A percentile compares a stretch with the other conserved stretches of the same genome.
phyloP scores from a whole-genome alignment of 2,797 vertebrate species.

The Bradypodion pumilum region DNA sequence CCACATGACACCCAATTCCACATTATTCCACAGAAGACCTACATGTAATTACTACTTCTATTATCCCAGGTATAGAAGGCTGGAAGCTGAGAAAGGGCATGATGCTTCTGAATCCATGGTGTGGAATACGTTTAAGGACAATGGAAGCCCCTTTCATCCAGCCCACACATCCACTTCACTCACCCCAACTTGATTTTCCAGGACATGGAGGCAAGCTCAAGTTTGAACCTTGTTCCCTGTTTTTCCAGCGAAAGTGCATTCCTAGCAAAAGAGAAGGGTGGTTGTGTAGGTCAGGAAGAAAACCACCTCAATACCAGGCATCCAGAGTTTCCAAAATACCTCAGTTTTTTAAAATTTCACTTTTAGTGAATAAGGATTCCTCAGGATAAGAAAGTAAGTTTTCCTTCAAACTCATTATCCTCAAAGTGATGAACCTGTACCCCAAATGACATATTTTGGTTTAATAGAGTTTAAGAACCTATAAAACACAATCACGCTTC shows the following conservation, averaged over 20 bases:
- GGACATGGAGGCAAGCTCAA: background rate
- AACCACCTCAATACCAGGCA: background rate
- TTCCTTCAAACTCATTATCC: background rate
- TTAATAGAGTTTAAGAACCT: background rate
- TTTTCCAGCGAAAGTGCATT: background rate
- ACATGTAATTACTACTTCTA: background rate
- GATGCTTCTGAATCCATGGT: background rate
- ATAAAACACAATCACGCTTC: background rate
- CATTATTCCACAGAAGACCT: background rate
- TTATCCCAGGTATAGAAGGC: background rate
- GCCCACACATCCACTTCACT: background rate
- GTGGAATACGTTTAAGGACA: background rate
- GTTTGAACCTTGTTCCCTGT: too few relatives aligned
- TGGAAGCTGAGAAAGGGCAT: background rate
- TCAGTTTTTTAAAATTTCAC: background rate
- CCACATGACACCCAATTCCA: background rate
- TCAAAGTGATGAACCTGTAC: too few relatives aligned
- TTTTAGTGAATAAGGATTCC: background rate
- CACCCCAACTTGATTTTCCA: background rate
- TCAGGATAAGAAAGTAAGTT: background rate
- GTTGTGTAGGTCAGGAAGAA: too few relatives aligned
- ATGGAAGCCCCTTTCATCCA: constrained; percentile 17
- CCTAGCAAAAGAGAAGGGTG: background rate
- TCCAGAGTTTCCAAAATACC: background rate
- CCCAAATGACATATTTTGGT: background rate